Evolutionary conservation across 1,140 invertebrate species (phyloP), one percentile per base, ranked within the genome.

Genomic region (Ostrea denselamellosa): DNA sequence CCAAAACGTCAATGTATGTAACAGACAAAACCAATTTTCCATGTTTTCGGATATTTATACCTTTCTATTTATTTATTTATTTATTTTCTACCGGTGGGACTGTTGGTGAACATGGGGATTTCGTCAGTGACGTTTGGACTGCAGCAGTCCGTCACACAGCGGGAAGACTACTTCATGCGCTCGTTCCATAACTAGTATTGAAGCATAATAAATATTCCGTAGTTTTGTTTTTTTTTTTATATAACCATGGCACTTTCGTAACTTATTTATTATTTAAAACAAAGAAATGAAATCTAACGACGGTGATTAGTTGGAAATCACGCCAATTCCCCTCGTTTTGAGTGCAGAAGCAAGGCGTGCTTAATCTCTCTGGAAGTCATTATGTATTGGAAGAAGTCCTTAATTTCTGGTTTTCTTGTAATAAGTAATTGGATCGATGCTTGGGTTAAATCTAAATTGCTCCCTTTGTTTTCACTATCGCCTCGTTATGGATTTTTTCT

Each of bases 401-500:
- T 77, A 77, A 77, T 77, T 77, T 77, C 68, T 77, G 68, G 25
- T 77, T 77, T 77, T 77, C 68, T 77, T 77, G 68, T 77, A 28
- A 77, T 77, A 77, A 77, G 68, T 77, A 77, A 77, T 77, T 77
- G 68, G 68, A 77, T 77, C 68, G 68, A 77, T 77, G 68, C 68
- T 77, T 77, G 25, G 68, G 68, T 77, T 77, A 77, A 77, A 77
- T 77, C 68, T 77, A 77, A 77, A 77, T 44, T 77, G 68, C 68
- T 77, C 68, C 68, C 25, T 77, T 77, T 77, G 68, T 77, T 77
- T 77, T 77, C 68, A 28, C 25, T 77, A 77, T 77, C 68, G 68
- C 28, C 22, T 77, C 68, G 68, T 25, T 77, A 77, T 77, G 28
- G 68, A 77, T 77, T 77, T 77, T 62, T 77, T 77, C 68, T 77